Base-by-base conservation (phyloP, 2,113 vertebrate genomes). In the Peromyscus maniculatus region DNA sequence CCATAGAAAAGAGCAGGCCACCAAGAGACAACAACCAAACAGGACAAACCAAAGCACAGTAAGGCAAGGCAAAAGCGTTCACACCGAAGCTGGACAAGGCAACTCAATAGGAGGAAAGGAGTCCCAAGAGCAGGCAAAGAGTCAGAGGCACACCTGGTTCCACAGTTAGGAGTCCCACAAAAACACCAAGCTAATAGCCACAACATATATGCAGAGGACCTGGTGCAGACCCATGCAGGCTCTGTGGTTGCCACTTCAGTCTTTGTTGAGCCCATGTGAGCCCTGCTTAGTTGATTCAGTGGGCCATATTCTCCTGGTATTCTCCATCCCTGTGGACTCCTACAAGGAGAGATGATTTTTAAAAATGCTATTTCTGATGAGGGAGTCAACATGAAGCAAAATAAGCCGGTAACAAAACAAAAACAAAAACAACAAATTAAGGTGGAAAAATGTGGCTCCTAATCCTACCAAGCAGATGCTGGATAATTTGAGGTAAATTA, bases 401-500 rank as follows among this genome's bases (percentile, higher is more conserved):
- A 91, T 13, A 88, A 43, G 46, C 62, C 5, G 57, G 2, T 46
- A 77, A 84, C 39, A 13, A 62, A 62, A 89, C 2, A 93, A 46
- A 55, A 74, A 62, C 31, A 89, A 92, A 64, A 96, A 77, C 62
- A 96, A 77, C 62, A 57, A 89, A 92, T 36, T 59, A 71, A 83
- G 17, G 13, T 28, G 59, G 84, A 88, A 39, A 93, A 89, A 84
- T 71, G 19, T 80, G 69, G 49, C 21, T 66, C 46, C 52, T 92
- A 55, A 88, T 80, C 39, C 89, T 90, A 36, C 24, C 69, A 84
- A 43, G 28, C 3, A 71, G 28, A n/a, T 86, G 46, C 19, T 71
- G 67, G 79, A 66, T 77, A 57, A 80, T 86, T 93, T 87, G 0
- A 39, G 2, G 19, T 57, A 31, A 80, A 77, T 95, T 94, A 91